phyloP scores from a whole-genome alignment of 2,113 vertebrate genomes.

The Corythornis cristatus region DNA sequence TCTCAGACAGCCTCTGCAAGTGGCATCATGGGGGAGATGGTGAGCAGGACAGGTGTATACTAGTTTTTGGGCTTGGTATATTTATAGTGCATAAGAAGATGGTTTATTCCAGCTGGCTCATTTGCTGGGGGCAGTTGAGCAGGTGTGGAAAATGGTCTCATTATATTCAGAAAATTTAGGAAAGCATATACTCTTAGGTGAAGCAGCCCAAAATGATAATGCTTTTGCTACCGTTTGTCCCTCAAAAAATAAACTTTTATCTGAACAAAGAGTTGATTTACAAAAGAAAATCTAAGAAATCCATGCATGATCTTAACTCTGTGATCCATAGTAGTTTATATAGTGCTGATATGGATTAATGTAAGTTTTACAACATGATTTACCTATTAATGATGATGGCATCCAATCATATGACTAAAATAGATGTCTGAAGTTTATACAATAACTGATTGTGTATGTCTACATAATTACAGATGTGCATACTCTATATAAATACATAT shows the following conservation, averaged over 20 bases:
- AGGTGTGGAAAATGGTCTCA: neutral
- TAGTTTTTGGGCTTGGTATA: neutral
- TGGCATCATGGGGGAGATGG: accelerated
- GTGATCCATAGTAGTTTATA: neutral
- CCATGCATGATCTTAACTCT: accelerated
- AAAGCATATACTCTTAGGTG: neutral
- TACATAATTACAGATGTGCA: neutral
- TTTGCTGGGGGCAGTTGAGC: neutral
- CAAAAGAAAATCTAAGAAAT: neutral
- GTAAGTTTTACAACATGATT: neutral
- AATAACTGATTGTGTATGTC: neutral
- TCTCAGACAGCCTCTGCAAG: neutral
- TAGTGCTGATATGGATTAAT: neutral
- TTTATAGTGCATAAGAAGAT: neutral
- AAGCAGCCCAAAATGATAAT: neutral
- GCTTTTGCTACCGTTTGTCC: neutral
- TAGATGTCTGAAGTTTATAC: neutral
- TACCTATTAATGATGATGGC: neutral
- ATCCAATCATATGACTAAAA: neutral
- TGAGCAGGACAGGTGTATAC: neutral
- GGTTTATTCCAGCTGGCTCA: neutral
- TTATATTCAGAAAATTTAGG: neutral
- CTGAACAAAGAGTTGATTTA: neutral
- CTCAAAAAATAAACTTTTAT: neutral
- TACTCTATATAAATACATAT: neutral